Evolutionary conservation across 2,113 vertebrate genomes (phyloP), one percentile per base, ranked within the genome.

Genomic region (Calyptomena viridis): DNA sequence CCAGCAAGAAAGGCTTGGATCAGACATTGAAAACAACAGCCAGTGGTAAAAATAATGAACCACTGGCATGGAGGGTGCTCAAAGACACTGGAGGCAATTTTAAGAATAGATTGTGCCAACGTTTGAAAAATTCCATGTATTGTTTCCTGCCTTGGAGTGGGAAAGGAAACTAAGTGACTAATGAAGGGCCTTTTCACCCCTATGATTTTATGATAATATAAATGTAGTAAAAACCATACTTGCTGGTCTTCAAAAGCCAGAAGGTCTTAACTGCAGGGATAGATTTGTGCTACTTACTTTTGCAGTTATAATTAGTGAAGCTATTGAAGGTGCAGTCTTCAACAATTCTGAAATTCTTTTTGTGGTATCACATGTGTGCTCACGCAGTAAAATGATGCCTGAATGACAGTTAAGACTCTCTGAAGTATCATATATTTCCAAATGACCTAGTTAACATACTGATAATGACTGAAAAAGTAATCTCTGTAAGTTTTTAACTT

Each of bases 371-470:
- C 81, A 84, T 87, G 84, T 79, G 89, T 93, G 84, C 74, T 92
- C 79, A 81, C 68, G 75, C 73, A 69, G 49, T 89, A 58, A 83
- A 87, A 92, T 52, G 62, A 82, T 91, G 84, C 62, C 89, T 94
- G 87, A 84, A 79, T 97, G 96, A 89, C 91, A 94, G 66, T 94
- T 89, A 40, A 91, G 91, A 52, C 78, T 91, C 90, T 96, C 92
- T 89, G 92, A 97, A 96, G 96, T 93, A 94, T 69, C 55, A 47
- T 87, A 73, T 64, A 63, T 97, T 94, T 96, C 94, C 93, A 83
- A 89, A 87, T 94, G 91, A 94, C 96, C 94, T 93, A 96, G 90
- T 96, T 97, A 95, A 91, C 77, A 77, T 77, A 64, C 89, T 91
- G 73, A 80, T 91, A 89, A 96, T 71, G 94, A 89, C 93, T 95